Evolutionary conservation across 2,888 invertebrate genomes (phyloP).

Genomic region (Catocala fraxini): DNA sequence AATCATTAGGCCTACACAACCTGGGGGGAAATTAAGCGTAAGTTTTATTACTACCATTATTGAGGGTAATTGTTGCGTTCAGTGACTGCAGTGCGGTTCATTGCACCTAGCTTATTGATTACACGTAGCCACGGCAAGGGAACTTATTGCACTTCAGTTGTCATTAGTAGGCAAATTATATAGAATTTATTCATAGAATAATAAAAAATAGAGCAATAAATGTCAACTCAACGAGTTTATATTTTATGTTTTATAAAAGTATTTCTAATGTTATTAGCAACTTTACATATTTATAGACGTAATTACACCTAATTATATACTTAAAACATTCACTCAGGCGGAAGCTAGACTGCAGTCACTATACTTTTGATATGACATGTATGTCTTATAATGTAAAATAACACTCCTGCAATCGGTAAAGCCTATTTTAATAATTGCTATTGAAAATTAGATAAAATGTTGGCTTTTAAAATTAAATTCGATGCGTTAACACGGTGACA

Average conservation of each 20-base stretch:
- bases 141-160: constrained; percentile 29
- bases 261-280: no score
- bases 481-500: neutral
- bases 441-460: neutral
- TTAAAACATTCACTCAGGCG: no score
- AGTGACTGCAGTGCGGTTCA: constrained; percentile 50
- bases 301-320: no score
- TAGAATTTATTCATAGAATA: constrained; percentile 10
- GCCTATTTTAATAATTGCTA: neutral
- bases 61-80: constrained; percentile 46
- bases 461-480: neutral
- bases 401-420: no score
- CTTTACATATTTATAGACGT: no score
- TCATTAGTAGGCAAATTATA: constrained; percentile 36
- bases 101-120: constrained; percentile 51
- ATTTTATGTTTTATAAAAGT: no score
- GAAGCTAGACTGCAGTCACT: no score
- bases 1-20: constrained; percentile 1
- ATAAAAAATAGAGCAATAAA: constrained; percentile 1
- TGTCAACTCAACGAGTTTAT: no score
- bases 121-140: constrained; percentile 32
- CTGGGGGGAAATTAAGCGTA: constrained; percentile 28
- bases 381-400: no score
- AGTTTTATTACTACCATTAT: constrained; percentile 26
- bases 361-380: no score